Base-by-base conservation (phyloP, 2,797 vertebrate genomes). In the Hirundo rustica region DNA sequence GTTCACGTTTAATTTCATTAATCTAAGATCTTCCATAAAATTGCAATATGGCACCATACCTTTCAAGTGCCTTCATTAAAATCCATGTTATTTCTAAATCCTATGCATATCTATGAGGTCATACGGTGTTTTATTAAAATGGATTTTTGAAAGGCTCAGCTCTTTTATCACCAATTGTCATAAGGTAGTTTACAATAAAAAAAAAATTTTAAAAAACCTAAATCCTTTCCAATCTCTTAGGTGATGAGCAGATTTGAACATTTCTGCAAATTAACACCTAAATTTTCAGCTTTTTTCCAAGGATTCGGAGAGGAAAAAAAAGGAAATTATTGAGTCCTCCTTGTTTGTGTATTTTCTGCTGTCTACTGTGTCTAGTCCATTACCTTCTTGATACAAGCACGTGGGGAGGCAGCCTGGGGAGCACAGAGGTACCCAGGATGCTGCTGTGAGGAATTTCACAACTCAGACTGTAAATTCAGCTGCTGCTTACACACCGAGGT, bases 1-100 rank as follows among this genome's bases (percentile, higher is more conserved):
- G 96, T 97, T 97, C 96, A 96, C 76, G 92, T 97, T 97, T 97
- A 96, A 97, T 97, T 97, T 97, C 96, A 97, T 97, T 97, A 97
- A 97, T 96, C 96, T 97, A 92, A 97, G 97, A 97, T 97, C 95
- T 96, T 97, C 94, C 94, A 95, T 95, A 96, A 96, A 96, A 94
- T 96, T 92, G 94, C 96, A 96, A 96, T 96, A 95, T 96, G 95
- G 92, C 90, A 95, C 94, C 93, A 92, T 96, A 96, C 95, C 89
- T 96, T 97, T 95, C 93, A 89, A 96, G 95, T 90, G 60, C 92
- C 93, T 95, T 96, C 93, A 96, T 95, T 95, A 96, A 95, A 95
- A 96, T 92, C 97, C 90, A 85, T 92, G 90, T 92, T 95, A 88
- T 86, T 95, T 96, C 95, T 94, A 85, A 96, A 96, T 96, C 96